Conservation (phyloP, 2,797 vertebrate genomes). For the Chloroceryle inda region DNA sequence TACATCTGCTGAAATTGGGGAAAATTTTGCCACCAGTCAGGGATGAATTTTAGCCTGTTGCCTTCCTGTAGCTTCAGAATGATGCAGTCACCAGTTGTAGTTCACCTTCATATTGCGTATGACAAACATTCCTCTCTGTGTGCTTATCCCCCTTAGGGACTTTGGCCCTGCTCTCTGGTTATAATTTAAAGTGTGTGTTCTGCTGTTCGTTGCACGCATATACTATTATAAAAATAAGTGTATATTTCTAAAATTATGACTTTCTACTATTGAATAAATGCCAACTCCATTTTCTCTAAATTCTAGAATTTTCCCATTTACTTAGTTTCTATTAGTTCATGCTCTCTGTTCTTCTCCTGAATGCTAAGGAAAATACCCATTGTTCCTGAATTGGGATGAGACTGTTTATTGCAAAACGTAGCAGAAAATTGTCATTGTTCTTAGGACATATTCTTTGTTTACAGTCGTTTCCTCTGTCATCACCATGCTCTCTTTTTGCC, state of each 20-base stretch:
- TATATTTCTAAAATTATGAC: neutral
- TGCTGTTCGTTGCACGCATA: neutral
- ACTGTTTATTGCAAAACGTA: neutral
- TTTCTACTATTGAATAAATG: neutral
- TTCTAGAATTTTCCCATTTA: neutral
- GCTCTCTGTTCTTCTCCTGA: neutral
- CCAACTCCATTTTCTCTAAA: neutral
- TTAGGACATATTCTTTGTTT: neutral
- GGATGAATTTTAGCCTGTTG: neutral
- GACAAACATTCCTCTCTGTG: neutral
- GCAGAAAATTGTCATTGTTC: constrained; percentile 20
- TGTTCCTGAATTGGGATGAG: neutral
- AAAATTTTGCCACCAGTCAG: neutral
- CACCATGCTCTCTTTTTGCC: neutral
- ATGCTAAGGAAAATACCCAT: neutral
- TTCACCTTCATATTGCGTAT: neutral
- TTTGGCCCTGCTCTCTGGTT: neutral
- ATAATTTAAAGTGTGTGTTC: neutral
- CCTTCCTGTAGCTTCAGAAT: neutral
- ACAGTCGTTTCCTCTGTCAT: neutral
- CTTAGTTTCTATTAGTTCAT: neutral
- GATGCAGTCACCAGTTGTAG: neutral
- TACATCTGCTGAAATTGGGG: neutral
- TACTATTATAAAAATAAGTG: neutral
- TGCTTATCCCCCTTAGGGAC: neutral